A percentile compares a stretch with the other conserved stretches of the same genome.
phyloP scores from a whole-genome alignment of 1,140 invertebrate species.

The Aporrectodea caliginosa region DNA sequence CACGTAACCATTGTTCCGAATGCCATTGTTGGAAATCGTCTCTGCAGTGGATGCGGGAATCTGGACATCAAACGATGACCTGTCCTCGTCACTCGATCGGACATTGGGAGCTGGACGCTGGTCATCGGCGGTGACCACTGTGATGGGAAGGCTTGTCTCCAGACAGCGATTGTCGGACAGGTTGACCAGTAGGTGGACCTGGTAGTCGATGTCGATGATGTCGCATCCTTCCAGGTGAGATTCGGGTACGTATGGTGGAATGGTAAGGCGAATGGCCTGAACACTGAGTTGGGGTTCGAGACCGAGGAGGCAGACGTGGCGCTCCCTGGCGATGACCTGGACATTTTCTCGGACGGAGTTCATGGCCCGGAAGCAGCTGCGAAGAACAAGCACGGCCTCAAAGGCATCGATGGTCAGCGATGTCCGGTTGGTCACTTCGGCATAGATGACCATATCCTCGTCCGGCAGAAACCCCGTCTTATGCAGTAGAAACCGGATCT shows the following conservation, averaged over 20 bases:
- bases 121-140: slow-evolving; percentile 25
- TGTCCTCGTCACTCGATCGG: neutral
- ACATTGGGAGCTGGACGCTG: neutral
- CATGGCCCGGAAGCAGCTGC: slow-evolving; percentile 45
- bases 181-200: slow-evolving; percentile 49
- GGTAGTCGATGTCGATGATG: slow-evolving; percentile 51
- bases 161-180: slow-evolving; percentile 27
- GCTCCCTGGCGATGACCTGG: slow-evolving; percentile 50
- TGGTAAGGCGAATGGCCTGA: slow-evolving; percentile 42
- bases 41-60: neutral
- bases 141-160: slow-evolving; percentile 23
- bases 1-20: no score
- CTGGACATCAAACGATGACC: neutral
- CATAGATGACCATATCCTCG: slow-evolving; percentile 48
- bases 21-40: neutral
- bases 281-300: neutral
- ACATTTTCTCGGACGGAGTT: slow-evolving; percentile 38
- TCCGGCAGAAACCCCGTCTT: slow-evolving; percentile 46
- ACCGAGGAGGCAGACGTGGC: neutral
- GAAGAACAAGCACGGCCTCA: slow-evolving; percentile 48
- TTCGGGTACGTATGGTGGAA: slow-evolving; percentile 54
- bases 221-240: slow-evolving; percentile 49
- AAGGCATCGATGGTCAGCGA: slow-evolving; percentile 40
- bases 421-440: slow-evolving; percentile 40
- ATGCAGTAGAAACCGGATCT: slow-evolving; percentile 38